phyloP scores from a whole-genome alignment of 2,888 invertebrate genomes.

The Tholera decimalis region DNA sequence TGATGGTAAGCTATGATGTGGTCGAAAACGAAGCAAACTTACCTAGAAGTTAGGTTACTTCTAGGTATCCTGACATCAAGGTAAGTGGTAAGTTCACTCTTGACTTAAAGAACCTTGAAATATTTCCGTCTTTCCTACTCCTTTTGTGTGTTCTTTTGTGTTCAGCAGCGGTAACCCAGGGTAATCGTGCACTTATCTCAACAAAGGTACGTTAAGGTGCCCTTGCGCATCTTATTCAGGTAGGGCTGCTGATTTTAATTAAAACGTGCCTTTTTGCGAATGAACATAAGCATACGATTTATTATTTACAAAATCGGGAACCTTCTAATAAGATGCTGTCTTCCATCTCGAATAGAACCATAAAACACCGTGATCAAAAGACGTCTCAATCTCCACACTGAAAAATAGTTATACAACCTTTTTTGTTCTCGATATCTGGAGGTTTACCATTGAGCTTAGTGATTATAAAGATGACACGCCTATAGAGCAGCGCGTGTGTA shows the following conservation, averaged over 20 bases:
- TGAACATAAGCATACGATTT: too few relatives aligned
- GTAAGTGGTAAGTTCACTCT: too few relatives aligned
- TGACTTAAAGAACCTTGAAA: too few relatives aligned
- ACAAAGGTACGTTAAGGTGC: constrained; percentile 49
- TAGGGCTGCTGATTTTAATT: constrained; percentile 37
- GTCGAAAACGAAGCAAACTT: too few relatives aligned
- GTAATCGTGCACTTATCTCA: constrained; percentile 67
- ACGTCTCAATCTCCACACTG: constrained; percentile 24
- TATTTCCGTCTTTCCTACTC: too few relatives aligned
- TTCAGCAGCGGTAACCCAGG: constrained; percentile 52
- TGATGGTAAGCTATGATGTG: too few relatives aligned
- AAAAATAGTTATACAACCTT: background rate
- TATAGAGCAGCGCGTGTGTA: constrained; percentile 58
- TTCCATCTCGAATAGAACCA: constrained; percentile 13
- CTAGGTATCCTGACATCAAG: too few relatives aligned
- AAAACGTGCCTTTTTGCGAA: background rate
- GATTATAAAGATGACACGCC: constrained; percentile 52
- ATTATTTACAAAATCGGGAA: background rate
- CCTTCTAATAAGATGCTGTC: background rate
- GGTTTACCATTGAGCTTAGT: constrained; percentile 38
- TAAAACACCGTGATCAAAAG: background rate
- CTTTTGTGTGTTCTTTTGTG: background rate
- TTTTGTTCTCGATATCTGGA: constrained; percentile 27
- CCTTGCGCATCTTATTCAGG: constrained; percentile 62
- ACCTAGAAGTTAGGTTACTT: too few relatives aligned